Evolutionary conservation across 2,113 vertebrate genomes (phyloP), one percentile per base, ranked within the genome.

Genomic region (Passer montanus): DNA sequence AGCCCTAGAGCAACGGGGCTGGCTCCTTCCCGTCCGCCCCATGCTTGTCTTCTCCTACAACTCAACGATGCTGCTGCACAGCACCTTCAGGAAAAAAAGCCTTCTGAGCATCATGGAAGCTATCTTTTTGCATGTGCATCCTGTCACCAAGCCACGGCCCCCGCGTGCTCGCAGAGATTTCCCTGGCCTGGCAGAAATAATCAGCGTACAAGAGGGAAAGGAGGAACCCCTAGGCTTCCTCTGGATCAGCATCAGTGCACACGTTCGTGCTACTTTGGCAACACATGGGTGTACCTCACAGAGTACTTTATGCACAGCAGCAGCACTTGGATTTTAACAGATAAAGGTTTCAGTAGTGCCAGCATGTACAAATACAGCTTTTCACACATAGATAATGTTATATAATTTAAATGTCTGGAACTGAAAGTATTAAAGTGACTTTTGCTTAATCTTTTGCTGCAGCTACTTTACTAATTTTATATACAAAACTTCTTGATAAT

Each of bases 181-280:
- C 83, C 55, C 93, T 56, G 70, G 92, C 82, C 92, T 96, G 90
- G 94, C 94, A 97, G 93, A 92, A 95, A 56, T 84, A 88, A 97
- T 96, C 94, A 95, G 82, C 3, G 2, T 81, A 84, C 35, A 17
- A 77, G 72, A 95, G 33, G 67, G 59, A 83, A 89, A 60, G 50
- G 81, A 82, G 70, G 87, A 87, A 93, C 33, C 92, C 87, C 85
- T 86, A 92, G 95, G 93, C 93, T 86, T 72, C 92, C 92, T 83
- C 83, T 52, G 76, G 47, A 92, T 96, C 85, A 90, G 86, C 81
- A 67, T 95, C 88, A 94, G 75, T 15, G 73, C 87, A 79, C 85
- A 90, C 18, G 0, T 72, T 93, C 77, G 1, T 92, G 68, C 72
- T 90, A 56, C 76, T 94, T 83, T 4, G 9, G 52, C 68, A 93